Conservation (phyloP, 2,113 vertebrate species). For the Esox niger region DNA sequence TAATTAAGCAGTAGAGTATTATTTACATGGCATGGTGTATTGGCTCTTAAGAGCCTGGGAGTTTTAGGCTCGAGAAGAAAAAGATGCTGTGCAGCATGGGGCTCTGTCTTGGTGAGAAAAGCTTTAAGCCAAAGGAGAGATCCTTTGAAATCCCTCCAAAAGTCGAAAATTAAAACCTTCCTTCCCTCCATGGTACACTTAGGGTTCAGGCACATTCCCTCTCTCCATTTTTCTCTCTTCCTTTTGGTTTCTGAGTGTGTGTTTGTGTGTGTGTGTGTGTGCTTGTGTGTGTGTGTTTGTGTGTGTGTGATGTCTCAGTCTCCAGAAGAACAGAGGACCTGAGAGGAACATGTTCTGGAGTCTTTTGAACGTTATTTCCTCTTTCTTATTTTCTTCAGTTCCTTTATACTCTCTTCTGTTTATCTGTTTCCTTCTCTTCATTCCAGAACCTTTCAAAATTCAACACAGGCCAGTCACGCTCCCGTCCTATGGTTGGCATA, state of each 20-base stretch:
- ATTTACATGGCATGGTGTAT: conserved; percentile 50
- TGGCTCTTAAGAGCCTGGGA: conserved; percentile 46
- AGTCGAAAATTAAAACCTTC: conserved; percentile 69
- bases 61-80: conserved; percentile 24
- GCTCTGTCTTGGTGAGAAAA: conserved; percentile 33
- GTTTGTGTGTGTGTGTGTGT: too few relatives aligned
- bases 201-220: conserved; percentile 55
- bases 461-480: conserved; percentile 16
- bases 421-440: conserved; percentile 17
- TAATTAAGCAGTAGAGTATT: conserved; percentile 52
- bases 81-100: conserved; percentile 13
- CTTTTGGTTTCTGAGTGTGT: conserved; percentile 1
- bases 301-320: too few relatives aligned
- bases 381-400: conserved; percentile 9
- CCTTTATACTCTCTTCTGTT: background rate
- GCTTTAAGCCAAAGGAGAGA: conserved; percentile 28
- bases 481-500: conserved; percentile 31
- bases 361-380: conserved; percentile 31
- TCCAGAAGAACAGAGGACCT: conserved; percentile 54
- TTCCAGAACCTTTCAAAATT: conserved; percentile 31
- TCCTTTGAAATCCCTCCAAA: conserved; percentile 49
- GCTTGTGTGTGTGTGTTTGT: too few relatives aligned
- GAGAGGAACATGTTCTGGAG: conserved; percentile 42
- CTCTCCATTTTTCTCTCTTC: background rate
- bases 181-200: conserved; percentile 53